Evolutionary conservation across 2,888 invertebrate genomes (phyloP).

Genomic region (Cryptocephalus moraei): DNA sequence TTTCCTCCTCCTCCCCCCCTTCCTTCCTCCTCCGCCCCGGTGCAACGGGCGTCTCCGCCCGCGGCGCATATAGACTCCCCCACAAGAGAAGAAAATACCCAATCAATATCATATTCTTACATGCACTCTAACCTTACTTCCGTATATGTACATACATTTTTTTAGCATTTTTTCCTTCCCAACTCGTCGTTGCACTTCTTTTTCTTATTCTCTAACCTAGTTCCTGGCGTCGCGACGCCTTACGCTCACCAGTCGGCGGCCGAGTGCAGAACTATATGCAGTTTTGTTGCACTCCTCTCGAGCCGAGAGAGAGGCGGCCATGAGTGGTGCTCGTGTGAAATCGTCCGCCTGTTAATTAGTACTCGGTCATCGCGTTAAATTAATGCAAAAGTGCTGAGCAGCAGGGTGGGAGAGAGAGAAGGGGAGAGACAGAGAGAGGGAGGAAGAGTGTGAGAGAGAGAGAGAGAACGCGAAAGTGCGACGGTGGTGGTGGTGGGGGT

Average conservation of each 20-base stretch:
- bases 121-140: slow-evolving; percentile 39
- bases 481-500: slow-evolving; percentile 10
- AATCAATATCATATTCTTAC: slow-evolving; percentile 38
- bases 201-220: slow-evolving; percentile 40
- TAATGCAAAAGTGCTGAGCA: slow-evolving; percentile 19
- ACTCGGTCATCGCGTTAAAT: slow-evolving; percentile 19
- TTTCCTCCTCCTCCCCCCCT: slow-evolving; percentile 12
- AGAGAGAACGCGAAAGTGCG: background rate
- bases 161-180: slow-evolving; percentile 32
- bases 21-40: slow-evolving; percentile 9
- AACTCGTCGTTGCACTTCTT: slow-evolving; percentile 26
- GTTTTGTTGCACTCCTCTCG: slow-evolving; percentile 19
- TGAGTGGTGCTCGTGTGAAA: slow-evolving; percentile 10
- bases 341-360: slow-evolving; percentile 13
- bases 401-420: background rate
- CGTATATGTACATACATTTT: slow-evolving; percentile 41
- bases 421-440: slow-evolving; percentile 1
- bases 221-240: slow-evolving; percentile 36
- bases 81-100: slow-evolving; percentile 35
- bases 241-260: slow-evolving; percentile 30
- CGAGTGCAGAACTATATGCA: slow-evolving; percentile 36
- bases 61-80: slow-evolving; percentile 19
- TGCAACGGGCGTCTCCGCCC: slow-evolving; percentile 7
- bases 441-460: slow-evolving; percentile 4
- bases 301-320: slow-evolving; percentile 5